Percentiles rank a stretch among this genome's conserved stretches.
Conservation (phyloP, 2,797 vertebrate species). For the Emydoidea blandingii region DNA sequence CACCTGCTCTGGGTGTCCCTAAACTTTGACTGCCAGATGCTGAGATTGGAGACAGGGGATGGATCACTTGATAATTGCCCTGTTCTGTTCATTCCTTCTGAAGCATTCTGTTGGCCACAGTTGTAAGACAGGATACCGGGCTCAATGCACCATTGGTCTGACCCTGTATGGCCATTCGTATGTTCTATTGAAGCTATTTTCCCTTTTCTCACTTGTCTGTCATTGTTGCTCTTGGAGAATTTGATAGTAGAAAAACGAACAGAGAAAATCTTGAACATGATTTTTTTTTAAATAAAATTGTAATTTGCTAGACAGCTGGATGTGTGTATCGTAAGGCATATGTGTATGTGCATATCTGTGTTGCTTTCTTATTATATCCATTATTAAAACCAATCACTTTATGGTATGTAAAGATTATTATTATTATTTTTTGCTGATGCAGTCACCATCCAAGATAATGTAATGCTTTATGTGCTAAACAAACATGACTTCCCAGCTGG, state of each 20-base stretch:
- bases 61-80: neutral
- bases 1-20: neutral
- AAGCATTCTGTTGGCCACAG: too few relatives aligned
- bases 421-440: conserved; percentile 23
- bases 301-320: neutral
- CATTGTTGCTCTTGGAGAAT: neutral
- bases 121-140: too few relatives aligned
- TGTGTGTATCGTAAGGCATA: neutral
- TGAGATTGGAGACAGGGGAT: neutral
- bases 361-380: neutral
- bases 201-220: neutral
- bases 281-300: neutral
- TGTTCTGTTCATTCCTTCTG: neutral
- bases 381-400: neutral
- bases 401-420: neutral
- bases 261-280: neutral
- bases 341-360: neutral
- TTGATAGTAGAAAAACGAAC: neutral
- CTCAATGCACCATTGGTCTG: neutral
- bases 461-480: neutral
- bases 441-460: neutral
- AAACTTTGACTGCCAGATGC: neutral
- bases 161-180: neutral
- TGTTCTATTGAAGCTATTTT: neutral
- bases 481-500: conserved; percentile 29